phyloP scores from a whole-genome alignment of 2,797 vertebrate species.

The Prionace glauca region DNA sequence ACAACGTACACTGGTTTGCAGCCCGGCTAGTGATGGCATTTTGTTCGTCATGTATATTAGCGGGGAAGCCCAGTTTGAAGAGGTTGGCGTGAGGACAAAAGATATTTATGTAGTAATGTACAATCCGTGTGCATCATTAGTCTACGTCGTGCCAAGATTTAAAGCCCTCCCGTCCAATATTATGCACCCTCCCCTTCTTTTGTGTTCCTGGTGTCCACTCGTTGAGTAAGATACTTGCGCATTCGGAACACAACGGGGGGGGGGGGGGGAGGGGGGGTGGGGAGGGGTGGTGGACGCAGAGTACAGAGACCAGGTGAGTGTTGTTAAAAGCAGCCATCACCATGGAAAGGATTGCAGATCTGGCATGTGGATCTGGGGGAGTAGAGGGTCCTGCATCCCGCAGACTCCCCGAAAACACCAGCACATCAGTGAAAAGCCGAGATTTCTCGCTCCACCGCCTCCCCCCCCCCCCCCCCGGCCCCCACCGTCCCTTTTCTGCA shows the following conservation, averaged over 20 bases:
- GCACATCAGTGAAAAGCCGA: background rate
- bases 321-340: background rate
- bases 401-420: background rate
- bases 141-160: background rate
- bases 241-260: background rate
- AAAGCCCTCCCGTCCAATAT: background rate
- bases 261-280: too few relatives aligned
- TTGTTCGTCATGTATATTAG: background rate
- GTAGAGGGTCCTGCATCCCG: background rate
- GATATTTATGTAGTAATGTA: background rate
- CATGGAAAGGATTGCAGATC: background rate
- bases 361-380: background rate
- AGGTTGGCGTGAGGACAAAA: conserved; percentile 18
- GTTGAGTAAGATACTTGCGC: background rate
- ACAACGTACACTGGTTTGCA: background rate
- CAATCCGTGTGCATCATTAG: background rate
- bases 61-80: conserved; percentile 26
- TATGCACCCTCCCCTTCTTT: background rate
- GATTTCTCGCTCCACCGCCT: too few relatives aligned
- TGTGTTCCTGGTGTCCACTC: background rate
- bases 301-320: conserved; percentile 19
- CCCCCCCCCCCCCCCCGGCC: too few relatives aligned
- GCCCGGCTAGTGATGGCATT: background rate
- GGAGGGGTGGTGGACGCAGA: background rate
- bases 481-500: background rate